Evolutionary conservation across 2,797 vertebrate genomes (phyloP).

Genomic region (Vultur gryphus): DNA sequence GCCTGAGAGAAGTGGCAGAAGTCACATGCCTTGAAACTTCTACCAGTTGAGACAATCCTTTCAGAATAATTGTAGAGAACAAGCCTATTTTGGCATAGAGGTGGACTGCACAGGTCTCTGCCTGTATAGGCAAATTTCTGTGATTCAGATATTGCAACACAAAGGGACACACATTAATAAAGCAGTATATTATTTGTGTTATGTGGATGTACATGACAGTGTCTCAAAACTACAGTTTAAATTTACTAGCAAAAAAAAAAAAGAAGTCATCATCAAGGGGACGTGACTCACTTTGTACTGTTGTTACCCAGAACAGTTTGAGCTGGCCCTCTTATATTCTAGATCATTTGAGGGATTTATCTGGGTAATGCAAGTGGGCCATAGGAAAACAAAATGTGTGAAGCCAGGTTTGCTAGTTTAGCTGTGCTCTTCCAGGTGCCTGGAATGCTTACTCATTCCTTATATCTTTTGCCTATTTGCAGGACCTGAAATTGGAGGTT

Average conservation of each 20-base stretch:
- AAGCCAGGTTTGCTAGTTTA: neutral
- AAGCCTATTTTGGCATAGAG: neutral
- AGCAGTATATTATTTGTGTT: neutral
- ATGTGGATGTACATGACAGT: neutral
- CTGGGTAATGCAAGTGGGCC: neutral
- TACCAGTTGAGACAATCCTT: neutral
- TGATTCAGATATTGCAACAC: constrained; percentile 36
- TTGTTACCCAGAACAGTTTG: neutral
- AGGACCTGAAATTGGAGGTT: neutral
- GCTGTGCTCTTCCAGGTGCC: neutral
- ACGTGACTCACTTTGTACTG: neutral
- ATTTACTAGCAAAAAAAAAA: neutral
- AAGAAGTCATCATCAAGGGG: neutral
- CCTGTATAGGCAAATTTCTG: neutral
- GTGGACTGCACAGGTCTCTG: neutral
- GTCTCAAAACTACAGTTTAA: neutral
- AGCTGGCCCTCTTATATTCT: neutral
- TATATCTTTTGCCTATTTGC: neutral
- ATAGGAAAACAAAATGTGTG: neutral
- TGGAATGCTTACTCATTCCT: neutral
- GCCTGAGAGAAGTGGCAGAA: neutral
- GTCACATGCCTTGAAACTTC: neutral
- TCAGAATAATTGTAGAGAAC: neutral
- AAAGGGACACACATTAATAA: neutral
- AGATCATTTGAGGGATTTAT: neutral